Conservation (phyloP, 2,888 invertebrate species). For the Callosobruchus maculatus region DNA sequence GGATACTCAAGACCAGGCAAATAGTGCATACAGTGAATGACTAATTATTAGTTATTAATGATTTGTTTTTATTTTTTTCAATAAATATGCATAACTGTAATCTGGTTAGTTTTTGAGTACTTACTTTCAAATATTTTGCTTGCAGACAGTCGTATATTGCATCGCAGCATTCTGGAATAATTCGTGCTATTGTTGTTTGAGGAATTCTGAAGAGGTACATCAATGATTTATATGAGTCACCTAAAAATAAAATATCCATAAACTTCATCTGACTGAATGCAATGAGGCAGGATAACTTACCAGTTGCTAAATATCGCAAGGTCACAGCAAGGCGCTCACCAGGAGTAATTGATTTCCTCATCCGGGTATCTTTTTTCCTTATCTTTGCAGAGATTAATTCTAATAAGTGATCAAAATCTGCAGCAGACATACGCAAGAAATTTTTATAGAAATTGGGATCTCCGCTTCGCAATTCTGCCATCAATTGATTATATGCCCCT, state of each 20-base stretch:
- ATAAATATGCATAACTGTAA: too few relatives aligned
- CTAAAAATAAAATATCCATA: conserved; percentile 2
- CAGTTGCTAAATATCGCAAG: conserved; percentile 8
- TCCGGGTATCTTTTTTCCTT: conserved; percentile 2
- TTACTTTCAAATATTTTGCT: conserved; percentile 1
- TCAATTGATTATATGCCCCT: conserved; percentile 8
- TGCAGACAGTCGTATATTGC: conserved; percentile 4
- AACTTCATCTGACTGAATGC: neutral
- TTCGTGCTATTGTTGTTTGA: conserved; percentile 7
- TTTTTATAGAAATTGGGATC: conserved; percentile 9
- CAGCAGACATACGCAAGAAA: conserved; percentile 5
- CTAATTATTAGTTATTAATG: too few relatives aligned
- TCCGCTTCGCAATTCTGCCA: conserved; percentile 7
- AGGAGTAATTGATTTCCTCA: conserved; percentile 9
- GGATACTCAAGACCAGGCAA: too few relatives aligned
- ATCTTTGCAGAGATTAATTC: too few relatives aligned
- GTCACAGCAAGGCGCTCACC: conserved; percentile 2
- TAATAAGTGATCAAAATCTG: conserved; percentile 9
- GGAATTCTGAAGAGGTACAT: conserved; percentile 3
- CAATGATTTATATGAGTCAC: conserved; percentile 2
- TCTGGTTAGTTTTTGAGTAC: too few relatives aligned
- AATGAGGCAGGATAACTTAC: conserved; percentile 7
- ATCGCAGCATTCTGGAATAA: conserved; percentile 5
- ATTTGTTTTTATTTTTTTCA: too few relatives aligned
- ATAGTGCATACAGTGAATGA: too few relatives aligned